Percentiles rank a stretch among this genome's conserved stretches.
These are phyloP conservation scores for Daphoenositta chrysoptera DNA, from an alignment of 2,113 vertebrate genomes.

Conservation along the genomic window DNA sequence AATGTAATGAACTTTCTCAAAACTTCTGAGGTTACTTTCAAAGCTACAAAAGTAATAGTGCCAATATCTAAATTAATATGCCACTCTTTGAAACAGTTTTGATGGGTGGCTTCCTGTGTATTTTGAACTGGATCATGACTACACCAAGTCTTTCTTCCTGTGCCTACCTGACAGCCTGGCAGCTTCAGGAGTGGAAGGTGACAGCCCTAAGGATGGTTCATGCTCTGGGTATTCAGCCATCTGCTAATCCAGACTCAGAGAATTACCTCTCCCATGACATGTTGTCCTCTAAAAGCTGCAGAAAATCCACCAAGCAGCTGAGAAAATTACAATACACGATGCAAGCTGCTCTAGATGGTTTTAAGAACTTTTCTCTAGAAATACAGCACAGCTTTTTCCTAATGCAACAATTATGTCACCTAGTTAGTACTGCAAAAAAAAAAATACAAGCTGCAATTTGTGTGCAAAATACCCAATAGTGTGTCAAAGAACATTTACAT, in stretches of 20 bases:
- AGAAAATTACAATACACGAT: background rate
- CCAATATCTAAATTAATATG: background rate
- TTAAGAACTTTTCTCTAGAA: background rate
- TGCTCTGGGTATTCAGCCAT: background rate
- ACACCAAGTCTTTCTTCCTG: background rate
- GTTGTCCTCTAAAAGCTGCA: background rate
- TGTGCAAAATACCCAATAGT: background rate
- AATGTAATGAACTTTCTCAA: background rate
- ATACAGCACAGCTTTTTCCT: background rate
- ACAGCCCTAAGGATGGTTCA: background rate
- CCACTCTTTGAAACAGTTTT: background rate
- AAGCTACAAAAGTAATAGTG: background rate
- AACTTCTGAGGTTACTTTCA: background rate
- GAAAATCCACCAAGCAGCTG: background rate
- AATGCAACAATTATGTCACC: background rate
- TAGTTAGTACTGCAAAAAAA: background rate
- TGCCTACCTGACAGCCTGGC: background rate
- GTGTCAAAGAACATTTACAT: background rate
- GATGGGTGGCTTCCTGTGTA: background rate
- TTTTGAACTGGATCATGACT: background rate
- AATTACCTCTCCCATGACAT: background rate
- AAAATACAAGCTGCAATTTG: background rate
- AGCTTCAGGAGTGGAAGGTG: background rate
- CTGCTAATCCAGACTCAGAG: background rate
- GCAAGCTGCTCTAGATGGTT: background rate